Percentiles rank a stretch among this genome's conserved stretches.
These are phyloP conservation scores for Halcyon leucocephala DNA, from an alignment of 2,797 vertebrate genomes.

Conservation along the genomic window DNA sequence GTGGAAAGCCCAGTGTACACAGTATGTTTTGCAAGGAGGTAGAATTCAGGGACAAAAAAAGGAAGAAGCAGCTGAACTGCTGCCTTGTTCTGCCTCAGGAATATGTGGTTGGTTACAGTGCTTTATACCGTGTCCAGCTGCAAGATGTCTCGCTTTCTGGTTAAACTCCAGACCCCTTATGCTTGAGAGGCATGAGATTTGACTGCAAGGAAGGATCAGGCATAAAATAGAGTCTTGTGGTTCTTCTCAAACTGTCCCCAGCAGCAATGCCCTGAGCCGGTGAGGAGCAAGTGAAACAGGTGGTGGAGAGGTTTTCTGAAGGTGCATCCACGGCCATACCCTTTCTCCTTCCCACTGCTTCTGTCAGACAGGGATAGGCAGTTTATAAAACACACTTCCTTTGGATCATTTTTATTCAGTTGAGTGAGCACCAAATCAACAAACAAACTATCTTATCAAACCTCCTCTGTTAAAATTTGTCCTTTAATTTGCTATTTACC, in stretches of 20 bases:
- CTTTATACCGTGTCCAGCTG: neutral
- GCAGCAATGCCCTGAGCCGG: neutral
- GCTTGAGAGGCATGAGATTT: neutral
- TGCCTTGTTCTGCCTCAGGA: neutral
- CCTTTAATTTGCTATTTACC: conserved; percentile 24
- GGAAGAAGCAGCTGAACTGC: neutral
- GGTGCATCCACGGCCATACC: rapidly evolving
- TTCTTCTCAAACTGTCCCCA: neutral
- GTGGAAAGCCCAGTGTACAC: neutral
- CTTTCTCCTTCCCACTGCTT: neutral
- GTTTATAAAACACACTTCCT: neutral
- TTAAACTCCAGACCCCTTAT: neutral
- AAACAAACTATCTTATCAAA: neutral
- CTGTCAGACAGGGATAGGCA: neutral
- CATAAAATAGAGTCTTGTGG: neutral
- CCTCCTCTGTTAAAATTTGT: conserved; percentile 25
- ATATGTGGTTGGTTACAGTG: neutral
- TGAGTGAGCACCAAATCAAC: neutral
- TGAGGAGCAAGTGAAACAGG: neutral
- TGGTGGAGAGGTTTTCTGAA: neutral
- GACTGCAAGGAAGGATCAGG: rapidly evolving
- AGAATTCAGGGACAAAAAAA: neutral
- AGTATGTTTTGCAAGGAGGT: neutral
- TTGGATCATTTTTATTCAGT: neutral
- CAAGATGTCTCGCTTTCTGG: neutral